phyloP scores from a whole-genome alignment of 2,113 vertebrate genomes.

The Panurus biarmicus region DNA sequence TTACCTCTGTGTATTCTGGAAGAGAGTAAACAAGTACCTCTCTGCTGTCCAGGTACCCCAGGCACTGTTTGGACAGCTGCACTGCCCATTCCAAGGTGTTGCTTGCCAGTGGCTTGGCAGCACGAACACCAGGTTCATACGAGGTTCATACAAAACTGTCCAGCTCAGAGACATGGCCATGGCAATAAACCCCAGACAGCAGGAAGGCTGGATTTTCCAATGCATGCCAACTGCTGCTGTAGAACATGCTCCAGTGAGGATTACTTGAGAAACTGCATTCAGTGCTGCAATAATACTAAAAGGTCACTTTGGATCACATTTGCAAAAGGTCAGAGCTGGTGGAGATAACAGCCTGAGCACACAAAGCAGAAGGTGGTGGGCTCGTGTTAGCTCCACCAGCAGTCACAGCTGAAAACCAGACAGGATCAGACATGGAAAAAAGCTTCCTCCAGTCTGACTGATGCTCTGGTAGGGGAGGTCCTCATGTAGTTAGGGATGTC shows the following conservation, averaged over 20 bases:
- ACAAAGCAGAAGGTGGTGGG: background rate
- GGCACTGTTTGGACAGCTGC: conserved; percentile 80
- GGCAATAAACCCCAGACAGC: background rate
- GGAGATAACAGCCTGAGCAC: conserved; percentile 15
- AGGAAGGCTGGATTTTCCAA: background rate
- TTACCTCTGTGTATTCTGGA: conserved; percentile 45
- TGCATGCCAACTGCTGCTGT: background rate
- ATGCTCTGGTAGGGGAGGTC: background rate
- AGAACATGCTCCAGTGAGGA: conserved; percentile 25
- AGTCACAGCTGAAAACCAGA: background rate
- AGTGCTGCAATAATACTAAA: conserved; percentile 47
- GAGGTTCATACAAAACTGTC: background rate
- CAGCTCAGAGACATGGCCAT: background rate
- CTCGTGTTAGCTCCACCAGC: background rate
- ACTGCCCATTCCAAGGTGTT: conserved; percentile 57
- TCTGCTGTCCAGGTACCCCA: conserved; percentile 60
- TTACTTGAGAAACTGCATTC: conserved; percentile 40
- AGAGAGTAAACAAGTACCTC: conserved; percentile 65
- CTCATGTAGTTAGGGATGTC: background rate
- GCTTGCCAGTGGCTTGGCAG: conserved; percentile 36
- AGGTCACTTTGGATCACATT: conserved; percentile 52
- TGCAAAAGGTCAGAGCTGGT: conserved; percentile 50
- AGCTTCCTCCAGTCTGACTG: background rate
- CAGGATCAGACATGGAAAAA: background rate
- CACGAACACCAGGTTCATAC: background rate